These are phyloP conservation scores for Leptinotarsa defecta DNA, from an alignment of 1,140 invertebrate species.

Conservation along the genomic window DNA sequence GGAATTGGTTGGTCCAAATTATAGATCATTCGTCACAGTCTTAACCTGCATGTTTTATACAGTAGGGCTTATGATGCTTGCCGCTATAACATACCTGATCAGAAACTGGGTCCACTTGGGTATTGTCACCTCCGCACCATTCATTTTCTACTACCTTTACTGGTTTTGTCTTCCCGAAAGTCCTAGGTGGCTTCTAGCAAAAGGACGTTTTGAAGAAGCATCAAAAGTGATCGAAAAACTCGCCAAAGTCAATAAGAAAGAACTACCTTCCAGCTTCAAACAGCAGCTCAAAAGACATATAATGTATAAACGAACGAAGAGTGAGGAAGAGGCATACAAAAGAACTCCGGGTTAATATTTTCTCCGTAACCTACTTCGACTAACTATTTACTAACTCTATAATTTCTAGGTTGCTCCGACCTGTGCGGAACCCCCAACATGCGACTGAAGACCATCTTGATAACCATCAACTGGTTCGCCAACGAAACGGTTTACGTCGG, in stretches of 20 bases:
- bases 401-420: slow-evolving; percentile 66
- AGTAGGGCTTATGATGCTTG: slow-evolving; percentile 78
- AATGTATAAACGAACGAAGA: slow-evolving; percentile 67
- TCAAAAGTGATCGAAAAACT: slow-evolving; percentile 75
- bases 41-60: slow-evolving; percentile 91
- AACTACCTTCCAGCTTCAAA: slow-evolving; percentile 73
- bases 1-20: slow-evolving; percentile 87
- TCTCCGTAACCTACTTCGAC: neutral
- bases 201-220: slow-evolving; percentile 78
- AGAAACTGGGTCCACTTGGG: slow-evolving; percentile 80
- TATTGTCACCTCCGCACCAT: slow-evolving; percentile 80
- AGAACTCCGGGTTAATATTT: slow-evolving; percentile 52
- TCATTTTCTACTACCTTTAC: slow-evolving; percentile 81
- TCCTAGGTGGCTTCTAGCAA: slow-evolving; percentile 81
- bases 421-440: slow-evolving; percentile 85
- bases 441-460: slow-evolving; percentile 72
- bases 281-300: slow-evolving; percentile 73
- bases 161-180: slow-evolving; percentile 86
- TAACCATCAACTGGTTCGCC: slow-evolving; percentile 72
- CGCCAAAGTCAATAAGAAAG: slow-evolving; percentile 75
- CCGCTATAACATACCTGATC: slow-evolving; percentile 80
- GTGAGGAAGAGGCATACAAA: slow-evolving; percentile 65
- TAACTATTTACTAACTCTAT: neutral
- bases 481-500: slow-evolving; percentile 85
- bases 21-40: slow-evolving; percentile 87